Conservation (phyloP, 2,113 vertebrate genomes). For the Polypterus senegalus region DNA sequence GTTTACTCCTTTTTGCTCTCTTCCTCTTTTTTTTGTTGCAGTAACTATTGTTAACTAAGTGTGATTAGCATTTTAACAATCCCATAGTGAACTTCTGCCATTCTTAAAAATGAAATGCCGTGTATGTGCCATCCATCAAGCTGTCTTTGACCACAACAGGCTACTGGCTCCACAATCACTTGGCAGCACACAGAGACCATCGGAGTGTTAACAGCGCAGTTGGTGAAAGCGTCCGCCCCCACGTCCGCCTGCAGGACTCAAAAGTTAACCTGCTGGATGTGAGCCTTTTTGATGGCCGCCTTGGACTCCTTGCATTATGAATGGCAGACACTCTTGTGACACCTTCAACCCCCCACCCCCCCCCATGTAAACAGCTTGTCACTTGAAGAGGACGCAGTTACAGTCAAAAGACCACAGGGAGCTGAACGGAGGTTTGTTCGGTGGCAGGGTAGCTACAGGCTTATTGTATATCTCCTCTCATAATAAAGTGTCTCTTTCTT, state of each 20-base stretch:
- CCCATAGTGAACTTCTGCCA: constrained; percentile 60
- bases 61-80: constrained; percentile 74
- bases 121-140: constrained; percentile 62
- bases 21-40: constrained; percentile 29
- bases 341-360: too few species aligned
- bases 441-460: too few species aligned
- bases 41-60: constrained; percentile 51
- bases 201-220: constrained; percentile 67
- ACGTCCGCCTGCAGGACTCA: constrained; percentile 61
- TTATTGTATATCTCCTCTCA: too few species aligned
- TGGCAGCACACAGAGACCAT: constrained; percentile 52
- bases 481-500: too few species aligned
- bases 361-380: too few species aligned
- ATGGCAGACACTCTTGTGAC: too few species aligned
- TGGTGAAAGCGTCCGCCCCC: constrained; percentile 45
- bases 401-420: too few species aligned
- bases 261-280: constrained; percentile 59
- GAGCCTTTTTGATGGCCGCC: constrained; percentile 44
- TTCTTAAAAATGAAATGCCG: constrained; percentile 50
- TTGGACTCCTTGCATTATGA: constrained; percentile 11
- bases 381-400: too few species aligned
- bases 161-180: constrained; percentile 54
- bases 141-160: constrained; percentile 66
- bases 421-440: too few species aligned
- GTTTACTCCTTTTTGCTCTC: constrained; percentile 27